These are phyloP conservation scores for Smutsia gigantea DNA, from an alignment of 2,797 vertebrate genomes.

Conservation along the genomic window DNA sequence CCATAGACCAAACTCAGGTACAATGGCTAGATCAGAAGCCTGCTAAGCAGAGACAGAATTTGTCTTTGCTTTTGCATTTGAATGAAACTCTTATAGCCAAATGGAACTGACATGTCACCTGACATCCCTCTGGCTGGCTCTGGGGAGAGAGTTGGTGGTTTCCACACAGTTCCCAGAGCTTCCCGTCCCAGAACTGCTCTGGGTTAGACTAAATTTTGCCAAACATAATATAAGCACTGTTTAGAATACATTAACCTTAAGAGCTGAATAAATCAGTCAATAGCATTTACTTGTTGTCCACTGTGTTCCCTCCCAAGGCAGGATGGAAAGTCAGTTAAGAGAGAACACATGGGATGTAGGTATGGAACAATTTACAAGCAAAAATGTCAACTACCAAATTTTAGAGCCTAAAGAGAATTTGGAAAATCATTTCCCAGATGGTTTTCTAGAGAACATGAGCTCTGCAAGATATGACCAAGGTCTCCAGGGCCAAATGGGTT, in stretches of 20 bases:
- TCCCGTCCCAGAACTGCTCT: constrained; percentile 47
- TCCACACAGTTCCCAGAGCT: constrained; percentile 46
- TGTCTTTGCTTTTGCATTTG: constrained; percentile 51
- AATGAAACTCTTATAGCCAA: constrained; percentile 47
- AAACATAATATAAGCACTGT: constrained; percentile 45
- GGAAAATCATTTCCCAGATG: constrained; percentile 34
- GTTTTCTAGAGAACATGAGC: constrained; percentile 21
- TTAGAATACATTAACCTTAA: constrained; percentile 73
- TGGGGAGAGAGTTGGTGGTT: constrained; percentile 56
- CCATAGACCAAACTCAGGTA: not conserved
- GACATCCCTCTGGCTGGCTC: constrained; percentile 44
- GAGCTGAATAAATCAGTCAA: constrained; percentile 55
- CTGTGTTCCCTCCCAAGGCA: not conserved
- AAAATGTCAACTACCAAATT: constrained; percentile 64
- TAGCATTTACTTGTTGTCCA: constrained; percentile 47
- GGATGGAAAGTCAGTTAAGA: constrained; percentile 52
- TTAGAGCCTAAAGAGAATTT: constrained; percentile 35
- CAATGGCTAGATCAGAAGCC: not conserved
- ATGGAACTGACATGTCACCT: constrained; percentile 61
- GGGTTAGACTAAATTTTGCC: constrained; percentile 51
- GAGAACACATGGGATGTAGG: constrained; percentile 32
- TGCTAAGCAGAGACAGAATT: constrained; percentile 47
- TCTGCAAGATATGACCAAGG: not conserved
- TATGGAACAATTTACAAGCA: not conserved
- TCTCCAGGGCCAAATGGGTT: not conserved